phyloP scores from a whole-genome alignment of 2,113 vertebrate genomes.

The Zosterops lateralis region DNA sequence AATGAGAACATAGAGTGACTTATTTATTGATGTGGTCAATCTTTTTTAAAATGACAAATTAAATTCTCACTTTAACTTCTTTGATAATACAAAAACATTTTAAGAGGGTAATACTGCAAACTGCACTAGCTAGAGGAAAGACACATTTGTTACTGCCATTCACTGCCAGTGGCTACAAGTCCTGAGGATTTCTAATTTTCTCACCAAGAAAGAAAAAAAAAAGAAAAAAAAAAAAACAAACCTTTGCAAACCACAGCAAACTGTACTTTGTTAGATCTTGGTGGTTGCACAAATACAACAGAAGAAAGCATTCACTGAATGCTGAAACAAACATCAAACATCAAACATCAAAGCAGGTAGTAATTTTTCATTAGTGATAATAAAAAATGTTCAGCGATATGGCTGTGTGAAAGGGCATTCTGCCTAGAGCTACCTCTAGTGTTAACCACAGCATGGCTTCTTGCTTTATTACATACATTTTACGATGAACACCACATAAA shows the following conservation, averaged over 20 bases:
- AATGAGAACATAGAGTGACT: not conserved
- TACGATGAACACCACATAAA: not conserved
- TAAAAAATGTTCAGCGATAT: not conserved
- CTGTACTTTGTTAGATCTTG: not conserved
- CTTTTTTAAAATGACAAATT: not conserved
- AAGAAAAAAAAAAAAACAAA: not conserved
- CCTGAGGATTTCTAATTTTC: not conserved
- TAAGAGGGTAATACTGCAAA: not conserved
- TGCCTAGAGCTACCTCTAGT: not conserved
- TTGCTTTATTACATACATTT: not conserved
- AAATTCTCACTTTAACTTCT: not conserved
- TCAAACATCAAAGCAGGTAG: not conserved
- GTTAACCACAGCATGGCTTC: not conserved
- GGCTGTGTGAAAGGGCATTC: not conserved
- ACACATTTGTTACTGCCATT: not conserved
- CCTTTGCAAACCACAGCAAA: not conserved
- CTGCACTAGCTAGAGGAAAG: not conserved
- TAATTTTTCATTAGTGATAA: not conserved
- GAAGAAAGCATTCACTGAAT: not conserved
- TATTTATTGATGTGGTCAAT: not conserved
- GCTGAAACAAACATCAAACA: not conserved
- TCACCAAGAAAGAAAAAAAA: fast-evolving
- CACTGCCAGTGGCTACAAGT: not conserved
- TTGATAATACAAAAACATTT: not conserved
- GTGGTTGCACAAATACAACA: not conserved